Evolutionary conservation across 2,113 vertebrate genomes (phyloP), one percentile per base, ranked within the genome.

Genomic region (Sebastes fasciatus): DNA sequence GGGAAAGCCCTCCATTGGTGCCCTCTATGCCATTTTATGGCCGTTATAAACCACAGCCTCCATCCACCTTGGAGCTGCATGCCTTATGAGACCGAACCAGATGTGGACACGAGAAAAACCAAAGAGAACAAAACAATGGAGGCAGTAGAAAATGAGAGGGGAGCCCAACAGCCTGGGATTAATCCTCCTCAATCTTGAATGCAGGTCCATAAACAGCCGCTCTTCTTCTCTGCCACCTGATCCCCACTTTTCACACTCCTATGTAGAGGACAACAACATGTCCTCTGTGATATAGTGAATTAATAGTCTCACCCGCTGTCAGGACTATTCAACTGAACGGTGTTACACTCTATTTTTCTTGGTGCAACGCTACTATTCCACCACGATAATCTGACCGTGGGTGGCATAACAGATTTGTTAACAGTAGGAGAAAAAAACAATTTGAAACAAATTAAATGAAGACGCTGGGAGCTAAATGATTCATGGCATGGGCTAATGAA

Each of bases 1-100:
- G 63, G 57, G 62, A 58, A 74, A 83, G 48, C 45, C 63, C 64
- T 71, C 62, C 78, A 49, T 6, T 17, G 26, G 63, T 83, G 80
- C 62, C 66, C 86, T 90, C 62, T 61, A 78, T 64, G 62, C 65
- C 78, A 67, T 86, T 89, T 92, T 91, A 93, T 86, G 83, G 64
- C 77, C 6, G 23, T 83, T 89, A 76, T 88, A 91, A 94, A 94
- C 75, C 73, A 86, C 0, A 68, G 45, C 77, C 23, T 72, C 63
- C 73, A 84, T 91, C 73, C 68, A 85, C 79, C 70, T 71, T 63
- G 51, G 66, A 52, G 42, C 73, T 48, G 58, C 58, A 76, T 51
- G 69, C 74, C 75, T 45, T 70, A 76, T 23, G 77, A 86, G 78
- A 79, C 68, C 74, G 43, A 83, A 79, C 48, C 54, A 80, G 66